phyloP scores from a whole-genome alignment of 2,888 invertebrate species.

The Eugnorisma glareosa region DNA sequence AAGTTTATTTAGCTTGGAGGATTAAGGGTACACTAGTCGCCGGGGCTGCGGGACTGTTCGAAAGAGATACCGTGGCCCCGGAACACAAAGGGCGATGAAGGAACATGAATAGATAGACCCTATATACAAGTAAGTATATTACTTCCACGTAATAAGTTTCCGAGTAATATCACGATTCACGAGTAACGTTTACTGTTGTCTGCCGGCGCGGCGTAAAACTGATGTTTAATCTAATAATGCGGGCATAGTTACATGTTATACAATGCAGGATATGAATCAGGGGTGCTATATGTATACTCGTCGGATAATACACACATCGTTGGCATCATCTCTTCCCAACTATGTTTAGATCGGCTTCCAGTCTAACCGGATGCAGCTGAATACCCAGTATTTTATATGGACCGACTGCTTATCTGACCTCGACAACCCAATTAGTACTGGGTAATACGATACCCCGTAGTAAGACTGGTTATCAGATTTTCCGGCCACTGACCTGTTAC shows the following conservation, averaged over 20 bases:
- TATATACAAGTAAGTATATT: no score
- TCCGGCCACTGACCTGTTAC: neutral
- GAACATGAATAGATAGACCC: no score
- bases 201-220: constrained; percentile 20
- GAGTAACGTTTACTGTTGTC: constrained; percentile 30
- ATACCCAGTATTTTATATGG: neutral
- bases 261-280: constrained; percentile 30
- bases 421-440: neutral
- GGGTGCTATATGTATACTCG: neutral
- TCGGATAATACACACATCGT: neutral
- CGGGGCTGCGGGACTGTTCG: no score
- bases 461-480: neutral
- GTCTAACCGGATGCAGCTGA: neutral
- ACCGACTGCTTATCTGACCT: neutral
- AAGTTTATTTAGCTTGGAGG: neutral
- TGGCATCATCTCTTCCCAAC: neutral
- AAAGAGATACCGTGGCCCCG: no score
- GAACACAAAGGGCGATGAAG: no score
- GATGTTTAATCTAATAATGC: constrained; percentile 42
- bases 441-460: neutral
- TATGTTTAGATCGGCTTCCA: neutral
- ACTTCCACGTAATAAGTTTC: no score
- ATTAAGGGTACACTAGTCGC: no score
- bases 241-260: constrained; percentile 38
- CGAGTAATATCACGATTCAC: constrained; percentile 12